Evolutionary conservation across 2,113 vertebrate species (phyloP), one percentile per base, ranked within the genome.

Genomic region (Mustelus asterias): DNA sequence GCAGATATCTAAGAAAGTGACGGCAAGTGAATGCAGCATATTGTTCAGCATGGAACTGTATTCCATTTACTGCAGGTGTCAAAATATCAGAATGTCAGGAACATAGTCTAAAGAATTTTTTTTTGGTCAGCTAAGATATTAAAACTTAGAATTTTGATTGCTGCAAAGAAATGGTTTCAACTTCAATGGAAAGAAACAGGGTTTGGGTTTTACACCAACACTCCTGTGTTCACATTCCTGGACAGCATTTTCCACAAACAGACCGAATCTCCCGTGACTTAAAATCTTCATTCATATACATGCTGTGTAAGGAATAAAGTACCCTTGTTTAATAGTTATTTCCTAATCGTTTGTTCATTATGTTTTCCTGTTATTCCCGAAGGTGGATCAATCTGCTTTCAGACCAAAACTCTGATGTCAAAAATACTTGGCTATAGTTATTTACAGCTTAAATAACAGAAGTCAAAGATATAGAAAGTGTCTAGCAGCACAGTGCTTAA

Each of bases 161-260:
- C 89, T 65, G 2, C n/a, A 24, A 65, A n/a, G 63, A 65, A 92
- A 65, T 65, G n/a, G 60, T 67, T 93, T n/a, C 29, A 90, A 90
- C 29, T 90, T 90, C 13, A 44, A 14, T 63, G 3, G 29, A 90
- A 60, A 90, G 0, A 89, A 48, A 3, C 9, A 41, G 37, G 37
- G 80, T 6, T 83, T 83, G 80, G 37, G 37, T 44, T 26, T 88
- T 88, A 54, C 22, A n/a, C 2, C 29, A 16, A 4, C 29, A 60
- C 29, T 60, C n/a, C 14, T n/a, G 54, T 60, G 88, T 33, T 63
- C 88, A 90, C 26, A 90, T 60, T 90, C 54, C 54, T 90, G 54
- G 13, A 63, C 88, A 88, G 24, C 33, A 93, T 67, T 93, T 93
- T 93, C 60, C 60, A n/a, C 63, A 93, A 93, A 65, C 89, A 37